A percentile compares a stretch with the other conserved stretches of the same genome.
These are phyloP conservation scores for Todiramphus saurophagus DNA, from an alignment of 2,113 vertebrate species.

Conservation along the genomic window DNA sequence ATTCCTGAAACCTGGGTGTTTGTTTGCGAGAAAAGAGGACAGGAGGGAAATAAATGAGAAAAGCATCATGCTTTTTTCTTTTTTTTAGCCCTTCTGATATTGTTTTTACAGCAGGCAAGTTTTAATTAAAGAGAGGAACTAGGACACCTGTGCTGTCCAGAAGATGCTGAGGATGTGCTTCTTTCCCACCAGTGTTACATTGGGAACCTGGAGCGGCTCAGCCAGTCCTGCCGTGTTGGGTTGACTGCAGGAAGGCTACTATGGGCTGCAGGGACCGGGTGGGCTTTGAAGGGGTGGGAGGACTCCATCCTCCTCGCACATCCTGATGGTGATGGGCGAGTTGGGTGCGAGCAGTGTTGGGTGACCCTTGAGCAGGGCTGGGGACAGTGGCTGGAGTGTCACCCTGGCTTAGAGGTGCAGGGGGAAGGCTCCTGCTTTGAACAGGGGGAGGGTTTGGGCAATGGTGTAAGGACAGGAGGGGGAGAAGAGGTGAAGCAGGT, in stretches of 20 bases:
- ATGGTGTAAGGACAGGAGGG: neutral
- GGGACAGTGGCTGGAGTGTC: too few relatives aligned
- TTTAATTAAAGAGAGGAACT: conserved; percentile 56
- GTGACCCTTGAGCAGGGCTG: neutral
- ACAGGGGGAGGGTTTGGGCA: neutral
- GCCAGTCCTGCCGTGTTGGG: neutral
- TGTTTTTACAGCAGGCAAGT: conserved; percentile 42
- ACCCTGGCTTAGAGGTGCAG: neutral
- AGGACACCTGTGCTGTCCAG: conserved; percentile 33
- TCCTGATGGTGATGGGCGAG: neutral
- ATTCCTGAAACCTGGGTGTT: conserved; percentile 20
- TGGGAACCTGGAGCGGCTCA: neutral
- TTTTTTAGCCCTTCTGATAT: neutral
- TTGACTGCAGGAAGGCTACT: neutral
- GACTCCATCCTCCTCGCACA: neutral
- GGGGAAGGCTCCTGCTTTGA: rapidly evolving
- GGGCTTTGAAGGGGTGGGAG: too few relatives aligned
- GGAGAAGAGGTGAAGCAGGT: neutral
- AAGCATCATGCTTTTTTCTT: neutral
- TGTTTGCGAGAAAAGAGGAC: conserved; percentile 35
- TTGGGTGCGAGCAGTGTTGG: neutral
- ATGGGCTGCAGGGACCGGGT: rapidly evolving
- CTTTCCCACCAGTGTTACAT: neutral
- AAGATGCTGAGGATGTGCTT: conserved; percentile 22
- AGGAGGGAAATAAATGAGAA: conserved; percentile 43